phyloP scores from a whole-genome alignment of 1,140 invertebrate species.

The Tetragnatha versicolor region DNA sequence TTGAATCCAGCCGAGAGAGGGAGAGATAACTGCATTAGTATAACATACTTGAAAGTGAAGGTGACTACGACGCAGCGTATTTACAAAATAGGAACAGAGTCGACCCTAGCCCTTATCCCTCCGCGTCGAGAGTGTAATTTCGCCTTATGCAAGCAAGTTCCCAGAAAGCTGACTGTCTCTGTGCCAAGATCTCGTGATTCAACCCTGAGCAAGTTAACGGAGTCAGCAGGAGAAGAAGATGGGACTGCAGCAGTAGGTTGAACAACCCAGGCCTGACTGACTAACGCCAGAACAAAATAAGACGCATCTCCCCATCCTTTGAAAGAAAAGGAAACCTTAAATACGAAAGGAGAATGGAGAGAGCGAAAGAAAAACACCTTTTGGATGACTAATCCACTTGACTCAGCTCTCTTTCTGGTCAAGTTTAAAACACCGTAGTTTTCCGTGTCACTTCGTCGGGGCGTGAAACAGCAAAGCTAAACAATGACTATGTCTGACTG shows the following conservation, averaged over 20 bases:
- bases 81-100: neutral
- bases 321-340: neutral
- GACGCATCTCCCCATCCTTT: neutral
- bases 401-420: conserved; percentile 37
- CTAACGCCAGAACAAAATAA: conserved; percentile 29
- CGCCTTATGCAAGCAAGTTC: conserved; percentile 12
- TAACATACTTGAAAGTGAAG: no score
- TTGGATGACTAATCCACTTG: conserved; percentile 35
- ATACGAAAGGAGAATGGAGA: neutral
- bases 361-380: neutral
- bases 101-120: neutral
- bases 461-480: no score
- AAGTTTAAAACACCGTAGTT: conserved; percentile 41
- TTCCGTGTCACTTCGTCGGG: no score
- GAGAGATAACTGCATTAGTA: no score
- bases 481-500: no score
- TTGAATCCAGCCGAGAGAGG: no score
- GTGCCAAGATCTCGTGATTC: conserved; percentile 25
- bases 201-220: neutral
- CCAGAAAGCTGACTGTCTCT: conserved; percentile 21
- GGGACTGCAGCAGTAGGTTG: conserved; percentile 17
- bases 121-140: neutral
- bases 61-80: no score
- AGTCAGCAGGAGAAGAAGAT: conserved; percentile 18
- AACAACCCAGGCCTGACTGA: conserved; percentile 32